A percentile compares a stretch with the other conserved stretches of the same genome.
phyloP scores from a whole-genome alignment of 92 coral and sea anemone species.

The Epizoanthus stellaris region DNA sequence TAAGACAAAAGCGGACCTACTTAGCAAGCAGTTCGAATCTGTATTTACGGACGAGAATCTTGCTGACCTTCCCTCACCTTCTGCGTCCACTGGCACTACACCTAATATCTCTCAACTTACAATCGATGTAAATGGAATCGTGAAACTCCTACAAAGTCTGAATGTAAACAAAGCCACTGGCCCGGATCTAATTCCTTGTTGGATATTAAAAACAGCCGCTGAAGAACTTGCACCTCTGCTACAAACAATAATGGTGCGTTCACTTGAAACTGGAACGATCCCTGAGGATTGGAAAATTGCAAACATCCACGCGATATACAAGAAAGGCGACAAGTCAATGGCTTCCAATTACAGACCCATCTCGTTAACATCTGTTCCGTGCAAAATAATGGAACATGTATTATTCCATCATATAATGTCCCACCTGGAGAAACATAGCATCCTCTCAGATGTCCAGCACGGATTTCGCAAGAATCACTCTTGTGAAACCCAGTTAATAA shows the following conservation, averaged over 20 bases:
- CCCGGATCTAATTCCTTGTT: conserved; percentile 47
- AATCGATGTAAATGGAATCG: not conserved
- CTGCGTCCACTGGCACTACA: too few species aligned
- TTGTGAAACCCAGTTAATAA: conserved; percentile 37
- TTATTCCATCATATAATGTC: too few species aligned
- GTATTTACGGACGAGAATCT: too few species aligned
- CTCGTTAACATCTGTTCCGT: not conserved
- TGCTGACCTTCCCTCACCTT: too few species aligned
- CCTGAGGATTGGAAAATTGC: conserved; percentile 44
- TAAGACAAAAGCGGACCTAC: too few species aligned
- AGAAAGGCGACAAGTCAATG: not conserved
- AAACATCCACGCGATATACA: conserved; percentile 25
- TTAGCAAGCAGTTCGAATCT: too few species aligned
- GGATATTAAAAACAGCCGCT: not conserved
- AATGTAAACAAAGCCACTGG: conserved; percentile 34
- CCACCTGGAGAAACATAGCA: too few species aligned
- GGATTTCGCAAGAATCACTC: conserved; percentile 6
- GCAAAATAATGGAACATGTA: too few species aligned
- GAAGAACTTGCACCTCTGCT: not conserved
- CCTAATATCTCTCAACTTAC: too few species aligned
- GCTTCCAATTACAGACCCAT: conserved; percentile 43
- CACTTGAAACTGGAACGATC: conserved; percentile 7
- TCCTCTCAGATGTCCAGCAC: too few species aligned
- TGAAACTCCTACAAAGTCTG: conserved; percentile 38
- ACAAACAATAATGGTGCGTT: too few species aligned